phyloP scores from a whole-genome alignment of 2,113 vertebrate genomes.

The Gadus macrocephalus region DNA sequence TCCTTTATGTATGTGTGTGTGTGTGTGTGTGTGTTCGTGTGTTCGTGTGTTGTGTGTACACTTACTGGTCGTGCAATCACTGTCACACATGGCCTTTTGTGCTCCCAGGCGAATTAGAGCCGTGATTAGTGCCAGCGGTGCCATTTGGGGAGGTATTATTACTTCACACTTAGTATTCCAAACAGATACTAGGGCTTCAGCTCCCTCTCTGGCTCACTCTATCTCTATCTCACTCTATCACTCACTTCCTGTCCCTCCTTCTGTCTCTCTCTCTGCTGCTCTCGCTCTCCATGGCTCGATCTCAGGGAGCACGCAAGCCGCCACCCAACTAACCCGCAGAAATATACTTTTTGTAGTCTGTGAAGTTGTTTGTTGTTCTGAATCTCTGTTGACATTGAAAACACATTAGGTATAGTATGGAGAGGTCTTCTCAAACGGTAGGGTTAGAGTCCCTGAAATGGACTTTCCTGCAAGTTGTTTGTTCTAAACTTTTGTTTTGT shows the following conservation, averaged over 20 bases:
- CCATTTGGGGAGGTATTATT: conserved; percentile 59
- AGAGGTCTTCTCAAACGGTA: no score
- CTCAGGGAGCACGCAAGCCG: no score
- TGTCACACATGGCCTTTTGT: conserved; percentile 52
- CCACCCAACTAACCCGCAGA: no score
- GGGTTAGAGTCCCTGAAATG: no score
- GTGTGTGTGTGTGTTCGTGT: conserved; percentile 4
- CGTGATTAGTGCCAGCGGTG: conserved; percentile 59
- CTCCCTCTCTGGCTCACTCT: background rate
- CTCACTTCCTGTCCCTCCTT: background rate
- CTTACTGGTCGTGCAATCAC: conserved; percentile 45
- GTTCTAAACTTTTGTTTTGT: no score
- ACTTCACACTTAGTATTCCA: conserved; percentile 55
- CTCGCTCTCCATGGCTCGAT: conserved; percentile 5
- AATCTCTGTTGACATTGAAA: no score
- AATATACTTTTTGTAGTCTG: no score
- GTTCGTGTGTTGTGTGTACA: background rate
- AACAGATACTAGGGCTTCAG: conserved; percentile 35
- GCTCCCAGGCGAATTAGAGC: conserved; percentile 42
- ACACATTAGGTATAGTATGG: no score
- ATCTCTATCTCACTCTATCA: background rate
- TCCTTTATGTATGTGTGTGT: conserved; percentile 15
- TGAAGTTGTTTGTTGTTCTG: no score
- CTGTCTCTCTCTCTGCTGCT: conserved; percentile 19
- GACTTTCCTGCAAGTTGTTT: no score